Percentiles rank a stretch among this genome's conserved stretches.
Conservation (phyloP, 2,113 vertebrate species). For the Poeciliopsis occidentalis region DNA sequence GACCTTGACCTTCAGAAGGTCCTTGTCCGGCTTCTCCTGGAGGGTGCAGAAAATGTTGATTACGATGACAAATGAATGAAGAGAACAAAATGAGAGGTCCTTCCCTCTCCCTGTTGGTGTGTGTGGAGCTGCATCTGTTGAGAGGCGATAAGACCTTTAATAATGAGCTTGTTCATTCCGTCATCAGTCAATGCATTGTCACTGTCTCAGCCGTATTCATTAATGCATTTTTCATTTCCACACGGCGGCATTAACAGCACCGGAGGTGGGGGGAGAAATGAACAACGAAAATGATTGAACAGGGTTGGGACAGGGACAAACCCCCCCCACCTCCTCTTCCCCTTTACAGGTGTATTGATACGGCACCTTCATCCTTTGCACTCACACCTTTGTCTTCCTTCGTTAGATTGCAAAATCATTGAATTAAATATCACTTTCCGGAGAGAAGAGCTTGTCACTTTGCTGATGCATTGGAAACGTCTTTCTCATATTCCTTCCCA, state of each 20-base stretch:
- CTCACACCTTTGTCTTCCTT: slow-evolving; percentile 12
- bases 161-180: slow-evolving; percentile 65
- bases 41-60: slow-evolving; percentile 46
- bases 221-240: slow-evolving; percentile 58
- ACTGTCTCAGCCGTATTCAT: slow-evolving; percentile 52
- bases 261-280: slow-evolving; percentile 25
- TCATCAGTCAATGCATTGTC: slow-evolving; percentile 70
- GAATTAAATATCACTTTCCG: slow-evolving; percentile 49
- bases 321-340: neutral
- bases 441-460: slow-evolving; percentile 6
- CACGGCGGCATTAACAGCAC: slow-evolving; percentile 44
- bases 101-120: slow-evolving; percentile 19
- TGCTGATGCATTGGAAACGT: slow-evolving; percentile 4
- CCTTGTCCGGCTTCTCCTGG: slow-evolving; percentile 38
- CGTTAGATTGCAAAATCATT: slow-evolving; percentile 18
- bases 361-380: slow-evolving; percentile 6
- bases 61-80: slow-evolving; percentile 54
- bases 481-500: neutral
- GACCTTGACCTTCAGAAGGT: slow-evolving; percentile 37
- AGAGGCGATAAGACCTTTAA: slow-evolving; percentile 71
- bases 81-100: slow-evolving; percentile 30
- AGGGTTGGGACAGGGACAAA: slow-evolving; percentile 20
- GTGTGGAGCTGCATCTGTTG: slow-evolving; percentile 49
- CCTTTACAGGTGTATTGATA: slow-evolving; percentile 15
- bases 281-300: slow-evolving; percentile 25